Evolutionary conservation across 2,797 vertebrate species (phyloP).

Genomic region (Okamejei kenojei): DNA sequence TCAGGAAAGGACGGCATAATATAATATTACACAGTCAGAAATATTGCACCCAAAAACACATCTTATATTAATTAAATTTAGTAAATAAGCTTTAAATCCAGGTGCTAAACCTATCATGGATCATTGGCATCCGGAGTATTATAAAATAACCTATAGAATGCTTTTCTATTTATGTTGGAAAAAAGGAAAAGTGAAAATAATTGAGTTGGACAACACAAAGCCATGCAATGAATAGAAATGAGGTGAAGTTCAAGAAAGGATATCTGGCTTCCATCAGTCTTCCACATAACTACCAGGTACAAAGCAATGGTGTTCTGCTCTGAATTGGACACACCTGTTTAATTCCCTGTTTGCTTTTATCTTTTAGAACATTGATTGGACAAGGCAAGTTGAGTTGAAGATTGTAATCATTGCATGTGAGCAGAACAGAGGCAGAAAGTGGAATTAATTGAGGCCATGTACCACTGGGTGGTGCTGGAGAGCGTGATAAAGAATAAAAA

Average conservation of each 20-base stretch:
- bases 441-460: not conserved
- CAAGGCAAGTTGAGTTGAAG: not conserved
- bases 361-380: not conserved
- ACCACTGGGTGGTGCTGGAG: not conserved
- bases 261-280: not conserved
- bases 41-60: not conserved
- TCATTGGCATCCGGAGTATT: not conserved
- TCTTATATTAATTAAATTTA: not conserved
- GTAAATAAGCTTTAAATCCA: not conserved
- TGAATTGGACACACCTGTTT: not conserved
- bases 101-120: not conserved
- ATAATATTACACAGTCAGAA: not conserved
- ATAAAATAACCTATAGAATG: not conserved
- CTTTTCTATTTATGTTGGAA: too few relatives aligned
- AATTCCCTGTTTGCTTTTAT: not conserved
- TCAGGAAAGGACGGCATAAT: not conserved
- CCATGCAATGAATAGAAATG: not conserved
- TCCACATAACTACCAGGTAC: not conserved
- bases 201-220: not conserved
- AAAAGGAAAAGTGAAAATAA: not conserved
- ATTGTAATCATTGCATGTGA: not conserved
- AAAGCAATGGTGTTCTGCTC: not conserved
- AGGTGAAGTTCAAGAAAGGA: not conserved
- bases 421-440: not conserved
- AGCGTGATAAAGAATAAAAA: not conserved